Evolutionary conservation across 1,140 invertebrate genomes (phyloP).

Genomic region (Drosophila triauraria): DNA sequence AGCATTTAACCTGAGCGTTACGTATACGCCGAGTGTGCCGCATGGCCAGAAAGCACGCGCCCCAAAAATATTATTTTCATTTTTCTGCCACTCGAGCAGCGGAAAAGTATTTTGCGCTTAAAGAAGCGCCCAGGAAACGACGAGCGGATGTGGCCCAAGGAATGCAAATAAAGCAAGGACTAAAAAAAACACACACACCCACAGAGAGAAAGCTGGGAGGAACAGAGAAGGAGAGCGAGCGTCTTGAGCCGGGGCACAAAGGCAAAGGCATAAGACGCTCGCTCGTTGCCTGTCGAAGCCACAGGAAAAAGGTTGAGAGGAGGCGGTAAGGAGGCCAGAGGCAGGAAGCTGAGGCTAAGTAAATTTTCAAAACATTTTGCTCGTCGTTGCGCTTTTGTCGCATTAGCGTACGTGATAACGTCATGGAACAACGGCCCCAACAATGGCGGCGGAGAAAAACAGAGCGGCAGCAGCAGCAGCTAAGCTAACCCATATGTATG

Average conservation of each 20-base stretch:
- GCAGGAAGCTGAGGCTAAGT: slow-evolving; percentile 61
- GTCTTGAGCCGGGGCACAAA: slow-evolving; percentile 42
- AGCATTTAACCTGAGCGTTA: slow-evolving; percentile 53
- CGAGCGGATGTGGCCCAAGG: slow-evolving; percentile 73
- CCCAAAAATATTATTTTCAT: slow-evolving; percentile 76
- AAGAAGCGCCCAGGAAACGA: slow-evolving; percentile 71
- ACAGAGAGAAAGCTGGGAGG: slow-evolving; percentile 6
- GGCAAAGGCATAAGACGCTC: slow-evolving; percentile 23
- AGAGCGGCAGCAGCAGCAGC: slow-evolving; percentile 12
- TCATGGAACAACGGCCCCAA: slow-evolving; percentile 50
- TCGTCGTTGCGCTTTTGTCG: slow-evolving; percentile 81
- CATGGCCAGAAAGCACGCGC: slow-evolving; percentile 70
- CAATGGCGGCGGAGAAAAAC: slow-evolving; percentile 26
- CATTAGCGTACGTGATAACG: slow-evolving; percentile 81
- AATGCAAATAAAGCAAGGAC: slow-evolving; percentile 72
- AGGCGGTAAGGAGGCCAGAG: neutral
- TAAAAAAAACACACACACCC: slow-evolving; percentile 12
- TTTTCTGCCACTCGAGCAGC: slow-evolving; percentile 50
- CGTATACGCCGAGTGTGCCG: slow-evolving; percentile 55
- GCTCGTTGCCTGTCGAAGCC: slow-evolving; percentile 41
- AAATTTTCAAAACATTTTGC: slow-evolving; percentile 82
- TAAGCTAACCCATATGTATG: slow-evolving; percentile 46
- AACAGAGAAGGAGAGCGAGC: slow-evolving; percentile 16
- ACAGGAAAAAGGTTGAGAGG: slow-evolving; percentile 9
- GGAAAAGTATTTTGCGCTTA: slow-evolving; percentile 80